phyloP scores from a whole-genome alignment of 1,140 invertebrate genomes.

The Drosophila chauvacae region DNA sequence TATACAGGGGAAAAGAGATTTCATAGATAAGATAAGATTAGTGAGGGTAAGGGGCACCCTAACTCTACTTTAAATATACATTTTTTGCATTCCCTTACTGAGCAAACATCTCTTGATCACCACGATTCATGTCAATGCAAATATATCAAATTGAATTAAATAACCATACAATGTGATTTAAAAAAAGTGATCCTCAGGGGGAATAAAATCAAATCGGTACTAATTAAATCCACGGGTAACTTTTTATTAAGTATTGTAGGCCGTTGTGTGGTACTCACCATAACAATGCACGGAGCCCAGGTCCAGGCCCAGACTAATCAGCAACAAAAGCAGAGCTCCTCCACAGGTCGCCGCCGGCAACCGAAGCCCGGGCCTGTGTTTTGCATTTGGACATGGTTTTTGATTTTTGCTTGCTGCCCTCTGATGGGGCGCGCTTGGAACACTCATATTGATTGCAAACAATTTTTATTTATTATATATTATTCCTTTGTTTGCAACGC shows the following conservation, averaged over 20 bases:
- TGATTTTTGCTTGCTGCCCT: constrained; percentile 55
- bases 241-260: constrained; percentile 16
- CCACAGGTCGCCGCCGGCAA: constrained; percentile 31
- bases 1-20: background rate
- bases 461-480: constrained; percentile 44
- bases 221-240: constrained; percentile 13
- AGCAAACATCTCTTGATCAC: background rate
- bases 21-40: background rate
- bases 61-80: background rate
- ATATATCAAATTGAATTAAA: constrained; percentile 70
- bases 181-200: constrained; percentile 1
- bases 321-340: constrained; percentile 54
- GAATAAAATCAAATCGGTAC: constrained; percentile 4
- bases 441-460: constrained; percentile 74
- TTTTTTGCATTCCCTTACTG: constrained; percentile 7
- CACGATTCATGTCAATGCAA: constrained; percentile 41
- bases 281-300: constrained; percentile 72
- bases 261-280: constrained; percentile 60
- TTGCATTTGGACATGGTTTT: constrained; percentile 35
- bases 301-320: constrained; percentile 70
- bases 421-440: constrained; percentile 69
- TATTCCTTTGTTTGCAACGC: constrained; percentile 54
- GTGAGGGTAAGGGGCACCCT: background rate
- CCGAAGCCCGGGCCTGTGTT: constrained; percentile 23
- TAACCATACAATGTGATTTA: constrained; percentile 24